Conservation (phyloP, 2,113 vertebrate species). For the Butorides virescens region DNA sequence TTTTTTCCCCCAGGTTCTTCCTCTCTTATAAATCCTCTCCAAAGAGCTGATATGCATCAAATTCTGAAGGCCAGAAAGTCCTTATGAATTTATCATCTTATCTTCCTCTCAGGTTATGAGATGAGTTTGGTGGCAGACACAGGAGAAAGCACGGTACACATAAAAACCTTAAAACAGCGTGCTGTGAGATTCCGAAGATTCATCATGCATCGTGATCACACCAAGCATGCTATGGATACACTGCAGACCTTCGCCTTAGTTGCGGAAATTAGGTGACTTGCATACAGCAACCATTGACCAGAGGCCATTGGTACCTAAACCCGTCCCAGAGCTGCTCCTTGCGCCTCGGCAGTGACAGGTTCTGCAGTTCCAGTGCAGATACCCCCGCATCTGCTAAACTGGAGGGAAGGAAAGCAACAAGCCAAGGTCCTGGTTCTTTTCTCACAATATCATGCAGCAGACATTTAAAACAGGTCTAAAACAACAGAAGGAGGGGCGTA, state of each 20-base stretch:
- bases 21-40: background rate
- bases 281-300: background rate
- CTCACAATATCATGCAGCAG: background rate
- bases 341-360: fast-evolving
- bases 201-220: background rate
- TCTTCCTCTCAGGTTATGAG: background rate
- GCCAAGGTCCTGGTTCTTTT: background rate
- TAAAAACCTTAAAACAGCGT: background rate
- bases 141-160: background rate
- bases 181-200: background rate
- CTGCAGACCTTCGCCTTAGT: background rate
- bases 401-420: background rate
- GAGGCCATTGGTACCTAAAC: background rate
- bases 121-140: background rate
- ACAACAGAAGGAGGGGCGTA: background rate
- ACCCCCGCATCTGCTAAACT: background rate
- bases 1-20: background rate
- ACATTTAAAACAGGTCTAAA: background rate
- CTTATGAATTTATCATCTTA: background rate
- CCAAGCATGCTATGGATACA: background rate
- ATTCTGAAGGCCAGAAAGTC: background rate
- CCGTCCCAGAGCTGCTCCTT: background rate
- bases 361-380: background rate
- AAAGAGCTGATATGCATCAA: background rate
- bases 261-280: background rate